A percentile compares a stretch with the other conserved stretches of the same genome.
phyloP scores from a whole-genome alignment of 1,140 invertebrate species.

The Epicauta chinensis region DNA sequence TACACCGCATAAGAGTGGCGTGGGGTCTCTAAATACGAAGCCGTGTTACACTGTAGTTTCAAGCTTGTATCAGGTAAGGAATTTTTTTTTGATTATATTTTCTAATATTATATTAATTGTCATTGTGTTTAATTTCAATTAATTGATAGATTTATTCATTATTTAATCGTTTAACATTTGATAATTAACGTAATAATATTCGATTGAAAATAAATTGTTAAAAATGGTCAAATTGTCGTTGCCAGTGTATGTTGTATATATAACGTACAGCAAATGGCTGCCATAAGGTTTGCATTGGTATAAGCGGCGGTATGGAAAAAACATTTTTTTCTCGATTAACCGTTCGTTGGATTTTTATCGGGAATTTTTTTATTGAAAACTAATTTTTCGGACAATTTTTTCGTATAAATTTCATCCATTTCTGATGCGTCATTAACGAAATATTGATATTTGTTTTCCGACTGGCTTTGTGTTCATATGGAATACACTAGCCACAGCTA shows the following conservation, averaged over 20 bases:
- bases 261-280: conserved; percentile 43
- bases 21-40: conserved; percentile 56
- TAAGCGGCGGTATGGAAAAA: conserved; percentile 1
- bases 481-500: conserved; percentile 23
- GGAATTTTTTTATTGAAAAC: conserved; percentile 21
- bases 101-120: conserved; percentile 44
- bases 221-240: conserved; percentile 28
- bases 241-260: conserved; percentile 31
- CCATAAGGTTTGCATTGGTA: conserved; percentile 42
- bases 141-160: conserved; percentile 27
- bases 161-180: conserved; percentile 15
- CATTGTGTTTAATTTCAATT: conserved; percentile 41
- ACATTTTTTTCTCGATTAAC: conserved; percentile 21
- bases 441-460: conserved; percentile 17
- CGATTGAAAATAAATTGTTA: conserved; percentile 26
- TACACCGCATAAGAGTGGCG: conserved; percentile 52
- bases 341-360: not conserved
- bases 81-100: conserved; percentile 46
- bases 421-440: not conserved
- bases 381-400: conserved; percentile 30
- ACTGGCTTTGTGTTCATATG: conserved; percentile 42
- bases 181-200: conserved; percentile 20
- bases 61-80: conserved; percentile 53
- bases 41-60: conserved; percentile 52
- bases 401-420: conserved; percentile 15